phyloP scores from a whole-genome alignment of 2,888 invertebrate species.

The Callyntrura sp. region DNA sequence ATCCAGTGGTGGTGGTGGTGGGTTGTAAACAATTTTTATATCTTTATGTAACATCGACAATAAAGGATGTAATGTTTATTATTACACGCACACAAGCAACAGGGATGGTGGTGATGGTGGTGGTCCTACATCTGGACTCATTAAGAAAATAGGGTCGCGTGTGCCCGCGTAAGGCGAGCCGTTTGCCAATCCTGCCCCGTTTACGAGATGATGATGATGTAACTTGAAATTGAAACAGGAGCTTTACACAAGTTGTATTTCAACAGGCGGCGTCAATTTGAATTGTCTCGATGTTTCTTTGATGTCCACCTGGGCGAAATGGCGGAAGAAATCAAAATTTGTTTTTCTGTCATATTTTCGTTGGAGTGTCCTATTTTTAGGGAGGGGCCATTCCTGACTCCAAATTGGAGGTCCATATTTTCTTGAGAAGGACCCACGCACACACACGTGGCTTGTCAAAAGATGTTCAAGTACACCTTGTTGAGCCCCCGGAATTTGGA shows the following conservation, averaged over 20 bases:
- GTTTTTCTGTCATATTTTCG: no score
- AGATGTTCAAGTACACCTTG: slow-evolving; percentile 75
- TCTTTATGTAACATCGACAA: slow-evolving; percentile 40
- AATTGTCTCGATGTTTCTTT: not conserved
- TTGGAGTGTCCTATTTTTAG: no score
- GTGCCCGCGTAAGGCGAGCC: not conserved
- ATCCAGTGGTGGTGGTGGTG: not conserved
- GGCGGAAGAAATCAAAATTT: no score
- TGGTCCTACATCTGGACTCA: no score
- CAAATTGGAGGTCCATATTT: no score
- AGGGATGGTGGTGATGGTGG: slow-evolving; percentile 1
- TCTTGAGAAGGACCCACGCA: no score
- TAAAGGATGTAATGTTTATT: no score
- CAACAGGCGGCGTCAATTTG: not conserved
- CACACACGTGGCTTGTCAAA: slow-evolving; percentile 62
- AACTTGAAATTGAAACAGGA: slow-evolving; percentile 44
- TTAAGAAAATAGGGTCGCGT: no score
- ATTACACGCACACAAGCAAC: not conserved
- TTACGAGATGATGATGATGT: slow-evolving; percentile 4
- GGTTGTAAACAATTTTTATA: slow-evolving; percentile 33
- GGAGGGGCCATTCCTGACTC: no score
- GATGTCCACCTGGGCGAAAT: no score
- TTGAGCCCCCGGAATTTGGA: slow-evolving; percentile 82
- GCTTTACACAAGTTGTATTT: slow-evolving; percentile 74
- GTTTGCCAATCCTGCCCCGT: no score